Conservation (phyloP, 2,888 invertebrate genomes). For the Lithophane semibrunnea region DNA sequence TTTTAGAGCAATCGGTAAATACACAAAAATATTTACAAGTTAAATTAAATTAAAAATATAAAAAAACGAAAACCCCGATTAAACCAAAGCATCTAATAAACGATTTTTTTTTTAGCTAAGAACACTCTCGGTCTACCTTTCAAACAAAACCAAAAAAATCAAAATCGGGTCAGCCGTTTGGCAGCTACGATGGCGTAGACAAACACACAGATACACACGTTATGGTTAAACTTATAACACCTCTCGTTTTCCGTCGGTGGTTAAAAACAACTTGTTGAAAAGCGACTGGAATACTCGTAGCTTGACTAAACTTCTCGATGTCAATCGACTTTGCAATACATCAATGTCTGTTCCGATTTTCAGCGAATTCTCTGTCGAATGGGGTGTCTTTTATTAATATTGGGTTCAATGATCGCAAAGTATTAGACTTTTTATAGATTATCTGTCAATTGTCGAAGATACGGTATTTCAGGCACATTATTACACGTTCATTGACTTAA, state of each 20-base stretch:
- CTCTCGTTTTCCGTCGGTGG: too few relatives aligned
- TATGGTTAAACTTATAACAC: too few relatives aligned
- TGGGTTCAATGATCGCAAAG: slow-evolving; percentile 32
- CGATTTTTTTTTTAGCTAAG: too few relatives aligned
- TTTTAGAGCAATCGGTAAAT: neutral
- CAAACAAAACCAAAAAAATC: too few relatives aligned
- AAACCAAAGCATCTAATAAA: too few relatives aligned
- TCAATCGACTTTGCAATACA: slow-evolving; percentile 39
- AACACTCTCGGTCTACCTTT: too few relatives aligned
- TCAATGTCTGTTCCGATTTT: slow-evolving; percentile 44
- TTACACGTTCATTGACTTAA: slow-evolving; percentile 13
- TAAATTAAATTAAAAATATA: too few relatives aligned
- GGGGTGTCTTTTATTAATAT: slow-evolving; percentile 15
- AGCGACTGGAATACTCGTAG: slow-evolving; percentile 2
- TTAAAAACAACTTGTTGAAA: slow-evolving; percentile 19
- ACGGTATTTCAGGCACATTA: neutral
- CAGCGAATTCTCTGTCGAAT: slow-evolving; percentile 1
- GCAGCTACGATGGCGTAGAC: too few relatives aligned
- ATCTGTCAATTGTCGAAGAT: neutral
- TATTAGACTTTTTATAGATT: slow-evolving; percentile 15
- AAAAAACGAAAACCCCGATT: too few relatives aligned
- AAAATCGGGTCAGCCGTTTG: too few relatives aligned
- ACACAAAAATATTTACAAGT: neutral
- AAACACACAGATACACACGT: too few relatives aligned
- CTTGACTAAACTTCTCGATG: slow-evolving; percentile 25